Percentiles rank a stretch among this genome's conserved stretches.
Conservation (phyloP, 2,797 vertebrate species). For the Catharus ustulatus region DNA sequence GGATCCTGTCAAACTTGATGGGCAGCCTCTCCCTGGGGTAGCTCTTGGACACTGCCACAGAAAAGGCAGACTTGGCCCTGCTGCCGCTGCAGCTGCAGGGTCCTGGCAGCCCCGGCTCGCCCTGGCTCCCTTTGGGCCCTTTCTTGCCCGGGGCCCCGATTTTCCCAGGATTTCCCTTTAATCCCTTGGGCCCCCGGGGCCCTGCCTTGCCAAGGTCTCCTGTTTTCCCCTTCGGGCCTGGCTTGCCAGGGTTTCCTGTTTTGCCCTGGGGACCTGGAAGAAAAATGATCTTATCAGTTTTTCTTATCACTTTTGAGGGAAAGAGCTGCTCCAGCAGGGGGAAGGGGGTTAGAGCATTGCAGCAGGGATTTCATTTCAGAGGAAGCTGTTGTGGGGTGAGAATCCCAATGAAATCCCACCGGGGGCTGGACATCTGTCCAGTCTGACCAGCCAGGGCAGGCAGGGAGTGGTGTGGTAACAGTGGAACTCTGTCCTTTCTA, state of each 20-base stretch:
- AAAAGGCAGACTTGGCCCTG: slow-evolving; percentile 89
- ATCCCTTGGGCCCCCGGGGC: slow-evolving; percentile 86
- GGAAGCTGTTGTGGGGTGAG: not conserved
- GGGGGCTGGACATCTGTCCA: not conserved
- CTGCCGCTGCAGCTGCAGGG: slow-evolving; percentile 85
- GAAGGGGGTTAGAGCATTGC: not conserved
- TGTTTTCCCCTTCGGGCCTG: slow-evolving; percentile 85
- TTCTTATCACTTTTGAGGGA: not conserved
- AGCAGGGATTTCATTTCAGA: not conserved
- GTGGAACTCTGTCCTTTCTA: not conserved
- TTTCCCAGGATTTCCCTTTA: slow-evolving; percentile 80
- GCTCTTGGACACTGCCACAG: slow-evolving; percentile 92
- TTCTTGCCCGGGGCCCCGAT: slow-evolving; percentile 81
- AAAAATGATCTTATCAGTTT: slow-evolving; percentile 32
- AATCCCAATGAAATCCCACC: not conserved
- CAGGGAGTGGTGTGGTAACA: not conserved
- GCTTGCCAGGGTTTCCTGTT: slow-evolving; percentile 88
- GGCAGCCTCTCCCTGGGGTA: slow-evolving; percentile 92
- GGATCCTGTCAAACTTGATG: slow-evolving; percentile 92
- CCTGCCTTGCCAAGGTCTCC: slow-evolving; percentile 91
- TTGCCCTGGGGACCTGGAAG: slow-evolving; percentile 87
- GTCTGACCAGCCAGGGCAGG: not conserved
- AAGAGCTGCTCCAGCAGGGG: not conserved
- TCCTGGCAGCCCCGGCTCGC: slow-evolving; percentile 83
- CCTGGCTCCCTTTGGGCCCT: slow-evolving; percentile 84